Evolutionary conservation across 2,797 vertebrate genomes (phyloP).

Genomic region (Rhynchotus rufescens): DNA sequence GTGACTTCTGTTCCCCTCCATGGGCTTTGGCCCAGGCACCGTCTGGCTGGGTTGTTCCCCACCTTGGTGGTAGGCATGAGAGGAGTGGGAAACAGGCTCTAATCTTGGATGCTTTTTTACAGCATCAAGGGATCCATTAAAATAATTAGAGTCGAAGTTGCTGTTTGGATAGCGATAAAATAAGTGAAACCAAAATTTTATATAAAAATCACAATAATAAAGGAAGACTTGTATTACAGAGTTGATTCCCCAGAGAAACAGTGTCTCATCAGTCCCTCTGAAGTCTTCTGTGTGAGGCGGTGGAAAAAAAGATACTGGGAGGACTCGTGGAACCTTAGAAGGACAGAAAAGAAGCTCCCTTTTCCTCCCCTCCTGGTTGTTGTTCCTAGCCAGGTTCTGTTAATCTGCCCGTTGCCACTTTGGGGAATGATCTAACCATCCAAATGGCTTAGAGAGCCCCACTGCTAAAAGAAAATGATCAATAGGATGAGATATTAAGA

Average conservation of each 20-base stretch:
- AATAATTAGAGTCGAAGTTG: not conserved
- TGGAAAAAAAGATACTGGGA: not conserved
- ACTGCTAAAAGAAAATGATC: slow-evolving; percentile 29
- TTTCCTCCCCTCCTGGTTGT: not conserved
- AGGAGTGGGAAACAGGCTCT: not conserved
- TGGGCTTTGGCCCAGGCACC: not conserved
- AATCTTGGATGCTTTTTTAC: not conserved
- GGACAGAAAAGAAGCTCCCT: not conserved
- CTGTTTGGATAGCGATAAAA: not conserved
- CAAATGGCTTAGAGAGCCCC: slow-evolving; percentile 29
- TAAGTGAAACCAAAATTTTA: not conserved
- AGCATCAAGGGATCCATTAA: not conserved
- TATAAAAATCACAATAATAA: not conserved
- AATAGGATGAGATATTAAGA: slow-evolving; percentile 41
- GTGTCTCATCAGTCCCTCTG: not conserved
- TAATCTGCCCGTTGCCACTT: not conserved
- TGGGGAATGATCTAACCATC: slow-evolving; percentile 18
- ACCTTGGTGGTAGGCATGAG: not conserved
- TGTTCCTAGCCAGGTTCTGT: not conserved
- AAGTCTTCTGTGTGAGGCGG: not conserved
- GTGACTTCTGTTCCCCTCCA: not conserved
- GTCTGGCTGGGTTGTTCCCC: not conserved
- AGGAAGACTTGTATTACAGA: not conserved
- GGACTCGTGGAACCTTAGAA: not conserved
- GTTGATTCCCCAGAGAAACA: not conserved